Evolutionary conservation across 2,888 invertebrate species (phyloP).

Genomic region (Leptopilina myrica): DNA sequence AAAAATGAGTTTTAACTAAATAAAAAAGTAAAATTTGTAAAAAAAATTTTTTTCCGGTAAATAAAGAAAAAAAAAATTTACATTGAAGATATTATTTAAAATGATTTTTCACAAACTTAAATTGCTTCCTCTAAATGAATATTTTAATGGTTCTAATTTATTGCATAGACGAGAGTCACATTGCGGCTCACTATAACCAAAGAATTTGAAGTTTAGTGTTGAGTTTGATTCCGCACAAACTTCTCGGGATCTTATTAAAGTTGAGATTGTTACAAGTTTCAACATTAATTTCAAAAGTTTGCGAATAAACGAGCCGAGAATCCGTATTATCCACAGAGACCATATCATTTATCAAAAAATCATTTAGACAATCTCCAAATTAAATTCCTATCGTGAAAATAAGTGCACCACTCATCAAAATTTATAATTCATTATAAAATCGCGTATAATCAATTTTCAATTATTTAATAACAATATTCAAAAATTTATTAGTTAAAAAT

Average conservation of each 20-base stretch:
- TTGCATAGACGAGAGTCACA: conserved; percentile 1
- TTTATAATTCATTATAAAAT: too few species aligned
- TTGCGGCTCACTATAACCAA: conserved; percentile 2
- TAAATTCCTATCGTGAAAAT: conserved; percentile 53
- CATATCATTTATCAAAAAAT: neutral
- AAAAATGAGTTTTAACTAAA: neutral
- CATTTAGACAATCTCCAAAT: neutral
- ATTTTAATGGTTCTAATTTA: neutral
- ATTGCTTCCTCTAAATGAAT: neutral
- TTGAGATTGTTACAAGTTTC: conserved; percentile 6
- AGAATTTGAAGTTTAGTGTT: neutral
- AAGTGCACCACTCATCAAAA: too few species aligned
- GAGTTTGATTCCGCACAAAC: neutral
- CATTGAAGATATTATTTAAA: neutral
- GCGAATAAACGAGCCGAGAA: neutral
- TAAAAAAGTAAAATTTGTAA: too few species aligned
- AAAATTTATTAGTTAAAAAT: too few species aligned
- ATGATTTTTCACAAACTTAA: neutral
- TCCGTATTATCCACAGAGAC: neutral
- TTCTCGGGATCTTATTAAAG: conserved; percentile 12
- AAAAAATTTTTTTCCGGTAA: neutral
- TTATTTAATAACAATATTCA: too few species aligned
- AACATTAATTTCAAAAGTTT: neutral
- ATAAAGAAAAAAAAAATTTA: neutral
- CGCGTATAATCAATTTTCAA: too few species aligned